A percentile compares a stretch with the other conserved stretches of the same genome.
Evolutionary conservation across 2,113 vertebrate genomes (phyloP).

Genomic region (Otis tarda): DNA sequence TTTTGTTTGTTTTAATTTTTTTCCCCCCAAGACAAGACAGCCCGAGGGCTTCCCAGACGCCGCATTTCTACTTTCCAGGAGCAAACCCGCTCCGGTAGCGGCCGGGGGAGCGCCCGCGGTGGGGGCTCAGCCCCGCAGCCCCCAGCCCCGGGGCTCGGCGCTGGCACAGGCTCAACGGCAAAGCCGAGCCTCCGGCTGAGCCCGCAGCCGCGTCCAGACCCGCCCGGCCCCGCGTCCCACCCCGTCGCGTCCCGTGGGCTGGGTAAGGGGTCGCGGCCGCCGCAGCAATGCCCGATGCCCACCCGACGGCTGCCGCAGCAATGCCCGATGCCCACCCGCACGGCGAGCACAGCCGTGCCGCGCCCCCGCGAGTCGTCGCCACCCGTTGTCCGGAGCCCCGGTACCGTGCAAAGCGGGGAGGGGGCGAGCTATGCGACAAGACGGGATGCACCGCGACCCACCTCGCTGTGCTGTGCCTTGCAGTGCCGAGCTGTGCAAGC

Average conservation of each 20-base stretch:
- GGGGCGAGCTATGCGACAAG: too few species aligned
- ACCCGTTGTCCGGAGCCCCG: neutral
- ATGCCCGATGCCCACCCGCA: neutral
- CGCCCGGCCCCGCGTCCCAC: neutral
- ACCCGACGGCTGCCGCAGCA: neutral
- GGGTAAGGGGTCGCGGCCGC: neutral
- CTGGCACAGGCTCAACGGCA: neutral
- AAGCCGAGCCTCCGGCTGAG: neutral
- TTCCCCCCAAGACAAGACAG: too few species aligned
- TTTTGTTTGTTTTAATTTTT: neutral
- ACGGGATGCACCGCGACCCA: neutral
- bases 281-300: neutral
- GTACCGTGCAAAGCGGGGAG: neutral
- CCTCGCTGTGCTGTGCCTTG: neutral
- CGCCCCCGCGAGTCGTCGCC: neutral
- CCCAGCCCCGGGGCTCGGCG: neutral
- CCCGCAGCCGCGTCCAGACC: neutral
- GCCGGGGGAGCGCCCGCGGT: too few species aligned
- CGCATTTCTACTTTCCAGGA: neutral
- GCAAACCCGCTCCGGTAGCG: too few species aligned
- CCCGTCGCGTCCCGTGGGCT: fast-evolving
- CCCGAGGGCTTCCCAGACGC: neutral
- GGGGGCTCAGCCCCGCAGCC: too few species aligned
- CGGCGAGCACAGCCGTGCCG: neutral
- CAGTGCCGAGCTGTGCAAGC: neutral